A percentile compares a stretch with the other conserved stretches of the same genome.
phyloP scores from a whole-genome alignment of 1,140 invertebrate species.

The Drosophila yakuba region DNA sequence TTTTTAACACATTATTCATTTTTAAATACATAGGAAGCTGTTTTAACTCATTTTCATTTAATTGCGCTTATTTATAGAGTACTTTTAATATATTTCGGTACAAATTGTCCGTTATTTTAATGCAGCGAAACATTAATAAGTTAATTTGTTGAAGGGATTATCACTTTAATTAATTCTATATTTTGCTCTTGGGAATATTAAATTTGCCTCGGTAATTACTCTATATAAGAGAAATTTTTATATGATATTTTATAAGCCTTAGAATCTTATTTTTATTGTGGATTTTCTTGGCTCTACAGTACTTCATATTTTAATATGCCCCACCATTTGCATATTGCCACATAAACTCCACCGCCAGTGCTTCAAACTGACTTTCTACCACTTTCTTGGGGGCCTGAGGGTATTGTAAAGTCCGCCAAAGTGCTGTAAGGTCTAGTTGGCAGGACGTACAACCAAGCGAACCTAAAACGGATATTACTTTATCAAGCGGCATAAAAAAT shows the following conservation, averaged over 20 bases:
- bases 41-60: background rate
- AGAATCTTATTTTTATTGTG: background rate
- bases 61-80: background rate
- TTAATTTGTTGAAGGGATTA: too few species aligned
- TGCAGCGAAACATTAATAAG: too few species aligned
- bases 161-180: too few species aligned
- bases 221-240: too few species aligned
- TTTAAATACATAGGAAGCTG: background rate
- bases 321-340: background rate
- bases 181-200: too few species aligned
- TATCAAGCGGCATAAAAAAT: constrained; percentile 83
- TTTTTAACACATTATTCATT: background rate
- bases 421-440: constrained; percentile 22
- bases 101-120: too few species aligned
- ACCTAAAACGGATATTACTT: constrained; percentile 83
- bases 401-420: constrained; percentile 50
- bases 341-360: background rate
- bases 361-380: constrained; percentile 13
- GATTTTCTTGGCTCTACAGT: background rate
- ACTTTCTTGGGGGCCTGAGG: constrained; percentile 21
- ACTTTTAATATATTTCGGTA: too few species aligned
- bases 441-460: constrained; percentile 55
- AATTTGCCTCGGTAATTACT: too few species aligned
- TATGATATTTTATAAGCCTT: too few species aligned
- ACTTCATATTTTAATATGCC: background rate